Percentiles rank a stretch among this genome's conserved stretches.
These are phyloP conservation scores for Eristalis tenax DNA, from an alignment of 2,888 invertebrate species.

Conservation along the genomic window DNA sequence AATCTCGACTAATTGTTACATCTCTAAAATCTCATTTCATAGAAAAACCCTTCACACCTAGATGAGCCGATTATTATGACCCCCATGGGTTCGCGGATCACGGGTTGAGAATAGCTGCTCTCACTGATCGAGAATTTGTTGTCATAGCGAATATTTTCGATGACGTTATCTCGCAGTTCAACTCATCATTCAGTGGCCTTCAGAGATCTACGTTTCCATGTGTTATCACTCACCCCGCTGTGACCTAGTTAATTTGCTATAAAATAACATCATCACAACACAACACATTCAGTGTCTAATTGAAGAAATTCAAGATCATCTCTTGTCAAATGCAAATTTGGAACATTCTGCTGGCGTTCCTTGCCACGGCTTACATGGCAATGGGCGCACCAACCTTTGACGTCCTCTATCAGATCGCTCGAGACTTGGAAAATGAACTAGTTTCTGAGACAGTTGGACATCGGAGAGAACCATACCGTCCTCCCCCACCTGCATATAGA, in stretches of 20 bases:
- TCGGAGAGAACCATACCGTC: not conserved
- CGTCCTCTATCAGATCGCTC: conserved; percentile 38
- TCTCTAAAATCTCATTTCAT: too few species aligned
- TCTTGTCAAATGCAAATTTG: conserved; percentile 5
- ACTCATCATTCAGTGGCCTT: conserved; percentile 5
- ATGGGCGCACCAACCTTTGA: conserved; percentile 47
- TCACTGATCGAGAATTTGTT: not conserved
- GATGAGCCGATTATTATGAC: too few species aligned
- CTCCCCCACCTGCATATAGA: conserved; percentile 9
- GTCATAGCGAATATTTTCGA: not conserved
- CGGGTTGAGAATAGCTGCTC: too few species aligned
- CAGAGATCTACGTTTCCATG: not conserved
- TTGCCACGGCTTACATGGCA: not conserved
- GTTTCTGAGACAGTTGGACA: not conserved
- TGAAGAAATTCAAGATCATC: not conserved
- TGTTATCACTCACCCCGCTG: conserved; percentile 21
- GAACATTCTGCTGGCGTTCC: not conserved
- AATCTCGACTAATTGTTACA: too few species aligned
- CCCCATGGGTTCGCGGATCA: too few species aligned
- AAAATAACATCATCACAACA: conserved; percentile 8
- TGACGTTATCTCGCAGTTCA: not conserved
- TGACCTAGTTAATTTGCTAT: conserved; percentile 34
- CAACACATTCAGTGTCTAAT: conserved; percentile 27
- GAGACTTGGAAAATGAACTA: conserved; percentile 35
- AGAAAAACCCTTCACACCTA: too few species aligned